These are phyloP conservation scores for Sacculina carcini DNA, from an alignment of 2,888 invertebrate species.

Conservation along the genomic window DNA sequence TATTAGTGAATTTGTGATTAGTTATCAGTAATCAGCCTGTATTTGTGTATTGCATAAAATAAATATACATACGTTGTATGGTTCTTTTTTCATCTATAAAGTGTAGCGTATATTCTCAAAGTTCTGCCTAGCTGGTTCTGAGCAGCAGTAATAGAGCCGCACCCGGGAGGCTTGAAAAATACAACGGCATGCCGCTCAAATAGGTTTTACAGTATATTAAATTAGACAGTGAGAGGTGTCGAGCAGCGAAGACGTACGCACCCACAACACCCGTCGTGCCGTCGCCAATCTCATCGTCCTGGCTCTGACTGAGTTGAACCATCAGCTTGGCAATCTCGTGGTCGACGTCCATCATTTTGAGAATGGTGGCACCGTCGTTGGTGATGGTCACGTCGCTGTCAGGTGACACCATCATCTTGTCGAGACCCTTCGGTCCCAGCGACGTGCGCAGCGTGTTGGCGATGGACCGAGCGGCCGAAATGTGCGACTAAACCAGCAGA, in stretches of 20 bases:
- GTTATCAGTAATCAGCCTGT: no score
- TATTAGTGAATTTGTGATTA: no score
- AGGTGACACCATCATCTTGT: conserved; percentile 87
- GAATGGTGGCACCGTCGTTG: conserved; percentile 97
- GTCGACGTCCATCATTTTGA: conserved; percentile 95
- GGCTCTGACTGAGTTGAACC: conserved; percentile 92
- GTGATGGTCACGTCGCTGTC: conserved; percentile 96
- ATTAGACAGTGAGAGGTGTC: no score
- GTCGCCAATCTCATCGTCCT: conserved; percentile 98
- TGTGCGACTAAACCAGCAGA: conserved; percentile 54
- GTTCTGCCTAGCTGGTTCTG: neutral
- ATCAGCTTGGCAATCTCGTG: conserved; percentile 93
- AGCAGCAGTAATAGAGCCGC: no score
- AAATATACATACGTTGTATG: neutral
- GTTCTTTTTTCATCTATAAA: no score
- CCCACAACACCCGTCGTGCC: conserved; percentile 95
- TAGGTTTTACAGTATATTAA: no score
- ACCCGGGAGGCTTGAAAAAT: no score
- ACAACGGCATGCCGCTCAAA: no score
- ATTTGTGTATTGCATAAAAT: neutral
- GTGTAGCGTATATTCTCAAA: no score
- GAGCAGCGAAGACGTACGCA: no score
- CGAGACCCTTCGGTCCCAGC: conserved; percentile 84
- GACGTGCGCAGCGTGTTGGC: conserved; percentile 71
- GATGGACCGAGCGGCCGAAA: conserved; percentile 81